These are phyloP conservation scores for Pangasius larnaudii DNA, from an alignment of 2,797 vertebrate species.

Conservation along the genomic window DNA sequence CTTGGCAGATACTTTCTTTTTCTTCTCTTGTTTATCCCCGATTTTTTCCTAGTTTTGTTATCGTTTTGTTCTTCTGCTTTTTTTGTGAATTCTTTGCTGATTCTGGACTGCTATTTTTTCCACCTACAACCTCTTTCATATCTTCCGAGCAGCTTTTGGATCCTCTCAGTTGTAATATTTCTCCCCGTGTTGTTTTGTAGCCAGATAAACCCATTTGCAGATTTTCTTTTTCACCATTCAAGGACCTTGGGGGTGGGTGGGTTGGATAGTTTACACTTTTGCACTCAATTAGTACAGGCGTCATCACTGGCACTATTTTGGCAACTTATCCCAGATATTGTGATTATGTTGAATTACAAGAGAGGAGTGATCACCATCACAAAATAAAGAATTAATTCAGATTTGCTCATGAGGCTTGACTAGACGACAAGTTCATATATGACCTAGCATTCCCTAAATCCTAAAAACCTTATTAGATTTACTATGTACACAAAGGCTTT, in stretches of 20 bases:
- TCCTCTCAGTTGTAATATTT: background rate
- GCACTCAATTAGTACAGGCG: background rate
- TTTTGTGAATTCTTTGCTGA: background rate
- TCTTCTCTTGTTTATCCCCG: background rate
- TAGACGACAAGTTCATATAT: background rate
- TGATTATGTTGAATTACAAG: background rate
- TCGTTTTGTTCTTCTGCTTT: background rate
- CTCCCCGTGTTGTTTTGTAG: background rate
- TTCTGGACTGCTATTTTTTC: background rate
- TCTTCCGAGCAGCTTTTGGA: background rate
- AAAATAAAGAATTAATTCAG: background rate
- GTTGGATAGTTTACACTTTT: background rate
- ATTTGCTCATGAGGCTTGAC: background rate
- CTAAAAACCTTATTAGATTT: constrained; percentile 24
- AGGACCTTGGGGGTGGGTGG: background rate
- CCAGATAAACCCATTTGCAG: background rate
- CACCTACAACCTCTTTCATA: background rate
- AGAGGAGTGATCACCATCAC: background rate
- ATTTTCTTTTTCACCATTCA: background rate
- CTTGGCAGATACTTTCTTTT: background rate
- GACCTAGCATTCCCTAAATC: constrained; percentile 2
- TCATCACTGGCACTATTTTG: background rate
- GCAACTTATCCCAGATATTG: background rate
- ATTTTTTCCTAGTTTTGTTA: background rate
- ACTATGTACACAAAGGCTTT: constrained; percentile 26